Evolutionary conservation across 2,113 vertebrate genomes (phyloP).

Genomic region (Jaculus jaculus): DNA sequence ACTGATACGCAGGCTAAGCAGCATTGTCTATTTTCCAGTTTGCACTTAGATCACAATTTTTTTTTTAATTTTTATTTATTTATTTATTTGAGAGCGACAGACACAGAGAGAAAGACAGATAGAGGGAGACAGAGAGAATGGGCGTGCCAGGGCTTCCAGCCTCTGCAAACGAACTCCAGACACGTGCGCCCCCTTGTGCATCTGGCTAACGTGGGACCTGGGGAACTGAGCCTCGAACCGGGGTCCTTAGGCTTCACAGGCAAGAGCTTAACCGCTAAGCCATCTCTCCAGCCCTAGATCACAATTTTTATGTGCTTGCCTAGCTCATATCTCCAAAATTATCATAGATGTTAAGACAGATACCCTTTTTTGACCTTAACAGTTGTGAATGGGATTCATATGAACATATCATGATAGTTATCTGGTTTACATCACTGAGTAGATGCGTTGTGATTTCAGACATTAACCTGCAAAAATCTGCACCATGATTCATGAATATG

Average conservation of each 20-base stretch:
- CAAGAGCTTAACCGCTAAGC: too few species aligned
- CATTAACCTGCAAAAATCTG: not conserved
- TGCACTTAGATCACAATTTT: not conserved
- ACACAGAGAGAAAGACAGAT: too few species aligned
- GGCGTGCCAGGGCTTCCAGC: too few species aligned
- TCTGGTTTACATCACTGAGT: not conserved
- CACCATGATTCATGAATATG: not conserved
- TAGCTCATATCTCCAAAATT: not conserved
- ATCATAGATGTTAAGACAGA: not conserved
- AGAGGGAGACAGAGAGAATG: too few species aligned
- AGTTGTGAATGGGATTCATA: not conserved
- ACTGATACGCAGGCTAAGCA: not conserved
- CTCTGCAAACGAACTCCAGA: too few species aligned
- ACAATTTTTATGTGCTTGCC: not conserved
- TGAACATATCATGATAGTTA: not conserved
- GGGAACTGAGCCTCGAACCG: too few species aligned
- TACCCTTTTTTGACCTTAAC: not conserved
- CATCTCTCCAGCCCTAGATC: too few species aligned
- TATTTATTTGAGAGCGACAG: too few species aligned
- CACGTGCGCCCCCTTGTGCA: too few species aligned
- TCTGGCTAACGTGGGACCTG: too few species aligned
- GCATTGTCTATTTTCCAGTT: not conserved
- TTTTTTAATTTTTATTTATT: too few species aligned
- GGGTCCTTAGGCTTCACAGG: too few species aligned
- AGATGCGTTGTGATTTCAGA: not conserved